phyloP scores from a whole-genome alignment of 23 tunicate genomes.

The Diplosoma virens region DNA sequence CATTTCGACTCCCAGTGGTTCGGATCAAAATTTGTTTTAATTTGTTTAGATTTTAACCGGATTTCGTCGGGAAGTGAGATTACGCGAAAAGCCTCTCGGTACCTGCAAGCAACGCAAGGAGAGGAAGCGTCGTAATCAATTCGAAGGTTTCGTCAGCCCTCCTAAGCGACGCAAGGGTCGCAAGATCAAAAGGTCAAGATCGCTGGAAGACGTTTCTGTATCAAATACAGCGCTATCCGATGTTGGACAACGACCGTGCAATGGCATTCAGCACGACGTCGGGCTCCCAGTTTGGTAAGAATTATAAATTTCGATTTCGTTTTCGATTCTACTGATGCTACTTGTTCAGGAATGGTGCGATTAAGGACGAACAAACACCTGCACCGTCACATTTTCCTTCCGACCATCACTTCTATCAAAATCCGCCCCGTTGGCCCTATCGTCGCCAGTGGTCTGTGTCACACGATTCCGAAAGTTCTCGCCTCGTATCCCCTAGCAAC shows the following conservation, averaged over 20 bases:
- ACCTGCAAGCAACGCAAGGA: slow-evolving; percentile 59
- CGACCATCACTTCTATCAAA: no score
- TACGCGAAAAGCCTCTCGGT: slow-evolving; percentile 67
- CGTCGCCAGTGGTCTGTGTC: slow-evolving; percentile 31
- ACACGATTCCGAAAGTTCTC: neutral
- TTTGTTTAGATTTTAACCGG: slow-evolving; percentile 54
- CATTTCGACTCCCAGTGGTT: no score
- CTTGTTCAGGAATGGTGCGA: no score
- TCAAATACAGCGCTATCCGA: neutral
- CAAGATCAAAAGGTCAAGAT: slow-evolving; percentile 58
- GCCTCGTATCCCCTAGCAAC: slow-evolving; percentile 14
- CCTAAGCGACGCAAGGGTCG: slow-evolving; percentile 49
- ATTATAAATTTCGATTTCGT: no score
- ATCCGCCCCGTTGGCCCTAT: slow-evolving; percentile 70
- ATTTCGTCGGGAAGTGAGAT: slow-evolving; percentile 52
- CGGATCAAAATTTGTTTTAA: no score
- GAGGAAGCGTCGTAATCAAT: slow-evolving; percentile 8
- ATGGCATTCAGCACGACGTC: no score
- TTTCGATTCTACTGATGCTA: no score
- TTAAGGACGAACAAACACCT: no score
- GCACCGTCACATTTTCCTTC: neutral
- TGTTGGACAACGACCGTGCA: neutral
- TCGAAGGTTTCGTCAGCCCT: slow-evolving; percentile 17
- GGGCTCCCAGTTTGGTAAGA: no score
- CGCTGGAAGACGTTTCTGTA: slow-evolving; percentile 45